Base-by-base conservation (phyloP, 92 coral and sea anemone genomes). In the Porites evermanni region DNA sequence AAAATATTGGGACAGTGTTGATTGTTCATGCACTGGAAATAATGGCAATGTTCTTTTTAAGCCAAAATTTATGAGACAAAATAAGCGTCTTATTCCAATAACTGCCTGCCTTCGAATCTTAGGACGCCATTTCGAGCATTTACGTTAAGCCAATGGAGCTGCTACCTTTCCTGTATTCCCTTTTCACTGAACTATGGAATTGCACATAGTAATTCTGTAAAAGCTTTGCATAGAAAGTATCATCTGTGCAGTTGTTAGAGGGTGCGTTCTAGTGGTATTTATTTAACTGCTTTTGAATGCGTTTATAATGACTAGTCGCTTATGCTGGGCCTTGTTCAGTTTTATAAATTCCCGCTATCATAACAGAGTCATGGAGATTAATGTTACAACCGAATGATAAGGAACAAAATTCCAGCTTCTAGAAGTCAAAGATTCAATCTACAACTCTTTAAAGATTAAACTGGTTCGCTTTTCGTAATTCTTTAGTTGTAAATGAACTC, bases 331-430 rank as follows among this genome's bases (percentile, higher is more conserved):
- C 72, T 67, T 67, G 32, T 67, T 67, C 13, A 67, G 72, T 21
- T 67, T 20, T 20, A 6, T 18, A 67, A 65, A 65, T 65, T 65
- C 69, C 69, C 69, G 69, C 29, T 65, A 65, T 65, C 69, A 65
- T 65, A 0, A 65, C 69, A 32, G 2, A 65, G 20, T 65, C 6
- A n/a, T 3, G 69, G 69, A 65, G 69, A 65, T 65, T 65, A 65
- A 65, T n/a, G 69, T n/a, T n/a, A 65, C 69, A 65, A 65, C 69
- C 69, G 69, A 65, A 65, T 65, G 69, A 65, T 65, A 65, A 65
- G 69, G 69, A 65, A 65, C 29, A 26, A 65, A 16, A 65, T 65
- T 65, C 69, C 69, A 65, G 23, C 23, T 65, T 65, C 69, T 65
- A 65, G 69, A 65, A 65, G 69, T 65, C 69, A 65, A 65, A 65